Base-by-base conservation (phyloP, 2,113 vertebrate species). In the Corythornis cristatus region DNA sequence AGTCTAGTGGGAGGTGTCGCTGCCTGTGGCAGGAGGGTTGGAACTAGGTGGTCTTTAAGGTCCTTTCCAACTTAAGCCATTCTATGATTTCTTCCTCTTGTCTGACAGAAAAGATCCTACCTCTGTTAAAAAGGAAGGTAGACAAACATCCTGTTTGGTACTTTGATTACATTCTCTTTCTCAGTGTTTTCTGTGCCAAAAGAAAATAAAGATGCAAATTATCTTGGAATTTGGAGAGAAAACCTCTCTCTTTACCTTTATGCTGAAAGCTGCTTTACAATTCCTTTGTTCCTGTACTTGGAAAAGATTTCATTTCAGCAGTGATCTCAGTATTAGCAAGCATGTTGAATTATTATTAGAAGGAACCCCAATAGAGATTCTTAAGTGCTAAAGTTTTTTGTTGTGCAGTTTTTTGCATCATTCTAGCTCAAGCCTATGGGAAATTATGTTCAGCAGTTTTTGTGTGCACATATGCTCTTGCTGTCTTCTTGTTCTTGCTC, bases 391-490 rank as follows among this genome's bases (percentile, higher is more conserved):
- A n/a, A 29, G 5, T 4, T 62, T 72, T 84, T 81, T 60, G 28
- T 84, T 56, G 9, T 60, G 18, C 31, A 20, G n/a, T 65, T 77
- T 28, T 70, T 84, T 90, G 50, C 14, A 31, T 70, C 1, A 0
- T 70, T 56, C 37, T 15, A 61, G 35, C 7, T 45, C 40, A 46
- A 61, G 35, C n/a, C 28, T 61, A 22, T 61, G 31, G 54, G 31
- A 84, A 83, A 81, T 60, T 0, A 56, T 45, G 89, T 77, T 31
- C 50, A 84, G 40, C 26, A 77, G 13, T 26, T 92, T 65, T 83
- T 77, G 17, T 46, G 23, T 9, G 5, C 11, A 28, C 15, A 15
- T 0, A 2, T 56, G 40, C 21, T 26, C 66, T 48, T 8, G 0
- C 10, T 11, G 8, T 65, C 15, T 42, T 31, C 12, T 22, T 31